Evolutionary conservation across 2,888 invertebrate species (phyloP).

Genomic region (Saturnia japonica): DNA sequence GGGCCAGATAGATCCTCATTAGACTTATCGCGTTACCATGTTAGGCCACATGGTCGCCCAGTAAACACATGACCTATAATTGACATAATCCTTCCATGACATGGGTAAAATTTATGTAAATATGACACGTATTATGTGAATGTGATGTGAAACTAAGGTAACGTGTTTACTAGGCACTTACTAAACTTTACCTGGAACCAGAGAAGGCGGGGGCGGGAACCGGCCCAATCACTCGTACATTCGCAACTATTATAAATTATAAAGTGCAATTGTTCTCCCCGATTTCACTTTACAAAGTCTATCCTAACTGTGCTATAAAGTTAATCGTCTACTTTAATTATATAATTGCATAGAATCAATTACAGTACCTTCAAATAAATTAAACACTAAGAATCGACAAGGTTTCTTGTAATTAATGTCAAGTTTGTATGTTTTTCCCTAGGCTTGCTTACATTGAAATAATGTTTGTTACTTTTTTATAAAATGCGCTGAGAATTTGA

Average conservation of each 20-base stretch:
- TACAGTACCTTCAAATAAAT: background rate
- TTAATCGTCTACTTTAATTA: background rate
- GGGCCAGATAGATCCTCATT: too few species aligned
- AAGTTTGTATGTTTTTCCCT: background rate
- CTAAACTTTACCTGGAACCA: background rate
- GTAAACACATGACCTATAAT: too few species aligned
- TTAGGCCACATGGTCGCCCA: too few species aligned
- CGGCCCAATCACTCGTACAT: background rate
- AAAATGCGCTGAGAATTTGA: background rate
- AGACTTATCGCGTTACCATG: too few species aligned
- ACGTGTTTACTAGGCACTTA: too few species aligned
- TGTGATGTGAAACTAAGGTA: too few species aligned
- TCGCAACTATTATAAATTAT: background rate
- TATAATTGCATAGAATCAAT: background rate
- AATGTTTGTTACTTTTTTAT: too few species aligned
- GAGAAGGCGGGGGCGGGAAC: background rate
- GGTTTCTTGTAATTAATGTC: background rate
- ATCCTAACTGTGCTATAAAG: background rate
- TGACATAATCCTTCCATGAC: too few species aligned
- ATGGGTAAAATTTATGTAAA: too few species aligned
- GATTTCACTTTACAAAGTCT: background rate
- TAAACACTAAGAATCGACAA: background rate
- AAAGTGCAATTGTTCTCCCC: too few species aligned
- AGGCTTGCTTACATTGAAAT: too few species aligned
- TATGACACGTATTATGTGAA: too few species aligned